Evolutionary conservation across 2,113 vertebrate genomes (phyloP), one percentile per base, ranked within the genome.

Genomic region (Pungitius pungitius): DNA sequence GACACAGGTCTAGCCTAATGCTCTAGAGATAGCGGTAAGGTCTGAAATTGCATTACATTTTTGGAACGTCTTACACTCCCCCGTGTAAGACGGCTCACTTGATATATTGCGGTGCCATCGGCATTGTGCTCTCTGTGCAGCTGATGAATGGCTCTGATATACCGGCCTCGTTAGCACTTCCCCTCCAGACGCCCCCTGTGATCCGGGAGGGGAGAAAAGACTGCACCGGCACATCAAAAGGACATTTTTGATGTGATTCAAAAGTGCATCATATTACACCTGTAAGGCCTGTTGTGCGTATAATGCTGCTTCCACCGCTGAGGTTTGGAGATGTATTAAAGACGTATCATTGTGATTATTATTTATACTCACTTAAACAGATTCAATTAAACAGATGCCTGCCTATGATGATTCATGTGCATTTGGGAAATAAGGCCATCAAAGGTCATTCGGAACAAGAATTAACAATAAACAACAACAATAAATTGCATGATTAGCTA

Each of bases 101-200:
- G 17, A 77, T 68, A 14, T 56, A 68, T 43, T 30, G 10, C 11
- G 0, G 37, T 45, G 47, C 3, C 14, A 22, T 40, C 22, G 13
- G 43, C 30, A 6, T 26, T 6, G 51, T n/a, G 22, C 33, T 52
- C 40, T 52, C 42, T 14, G 15, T 30, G 27, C 69, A 61, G 73
- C 11, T 76, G 73, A 76, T 71, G 68, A 43, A 57, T 72, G 54
- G 22, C 45, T 65, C 1, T 45, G 26, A 78, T 72, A 26, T 54
- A 8, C 33, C 2, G 4, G 9, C 35, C 14, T 8, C 13, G 4
- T n/a, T 27, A 55, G 6, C 1, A 0, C 1, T 51, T 35, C 57
- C 43, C 35, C n/a, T 27, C 26, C n/a, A 57, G 42, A 42, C 39
- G n/a, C 43, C 39, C 17, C 15, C 5, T 3, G 8, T 18, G 27